Base-by-base conservation (phyloP, 2,113 vertebrate species). In the Cyanocitta stelleri region DNA sequence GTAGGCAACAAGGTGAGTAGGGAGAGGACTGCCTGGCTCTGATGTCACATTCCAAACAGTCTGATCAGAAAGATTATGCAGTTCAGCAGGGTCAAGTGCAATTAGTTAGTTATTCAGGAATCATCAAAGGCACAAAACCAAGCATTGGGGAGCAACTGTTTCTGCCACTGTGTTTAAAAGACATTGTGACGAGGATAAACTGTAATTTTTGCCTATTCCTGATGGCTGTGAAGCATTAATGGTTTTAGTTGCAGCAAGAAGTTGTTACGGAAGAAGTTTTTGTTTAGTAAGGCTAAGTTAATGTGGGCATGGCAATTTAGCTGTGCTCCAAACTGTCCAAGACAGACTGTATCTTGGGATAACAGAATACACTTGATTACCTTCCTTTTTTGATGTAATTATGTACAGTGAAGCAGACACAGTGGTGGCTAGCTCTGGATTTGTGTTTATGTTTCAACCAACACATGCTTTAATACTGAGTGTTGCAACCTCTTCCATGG, bases 391-490 rank as follows among this genome's bases (percentile, higher is more conserved):
- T 64, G 20, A 21, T 41, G 9, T 49, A 19, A 63, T 66, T 58
- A 3, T 7, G 7, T 83, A 20, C 44, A 59, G 21, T 48, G 49
- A 46, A 43, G 48, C 35, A 80, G 58, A 43, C 29, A 39, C 33
- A 44, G 3, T 7, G 5, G 24, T 68, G 46, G 14, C 18, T 73
- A 44, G 22, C 37, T 76, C 51, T 52, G 32, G 29, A 49, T 89
- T 67, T 79, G 30, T 59, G 32, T 68, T 94, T 37, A 26, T 11
- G 16, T 80, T 91, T 87, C 32, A 81, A n/a, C 48, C 1, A 5
- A 4, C 8, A 4, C 0, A 0, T 18, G 3, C 15, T 58, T 82
- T 84, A 43, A n/a, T 6, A 2, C 19, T 19, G 29, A 64, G 27
- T 32, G 10, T 66, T 63, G 41, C 51, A 49, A 26, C n/a, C 21